These are phyloP conservation scores for Cyclophora albipunctata DNA, from an alignment of 2,888 invertebrate genomes.

Conservation along the genomic window DNA sequence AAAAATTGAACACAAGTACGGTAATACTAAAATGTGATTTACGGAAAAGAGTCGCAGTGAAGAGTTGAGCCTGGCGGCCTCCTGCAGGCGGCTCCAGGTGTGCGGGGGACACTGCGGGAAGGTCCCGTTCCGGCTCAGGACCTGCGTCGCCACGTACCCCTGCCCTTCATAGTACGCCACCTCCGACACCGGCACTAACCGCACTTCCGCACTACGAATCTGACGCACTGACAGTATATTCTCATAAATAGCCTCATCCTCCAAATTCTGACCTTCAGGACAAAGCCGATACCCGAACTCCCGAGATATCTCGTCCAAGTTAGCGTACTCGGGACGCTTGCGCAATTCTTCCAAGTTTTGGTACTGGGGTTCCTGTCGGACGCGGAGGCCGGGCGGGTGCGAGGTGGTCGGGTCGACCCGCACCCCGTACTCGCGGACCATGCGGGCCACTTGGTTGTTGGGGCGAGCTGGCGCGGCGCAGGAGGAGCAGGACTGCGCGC, in stretches of 20 bases:
- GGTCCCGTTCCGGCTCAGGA: slow-evolving; percentile 67
- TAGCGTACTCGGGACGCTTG: slow-evolving; percentile 68
- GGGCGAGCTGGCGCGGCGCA: slow-evolving; percentile 31
- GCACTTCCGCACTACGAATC: slow-evolving; percentile 70
- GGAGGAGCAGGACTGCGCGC: slow-evolving; percentile 48
- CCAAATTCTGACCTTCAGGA: slow-evolving; percentile 70
- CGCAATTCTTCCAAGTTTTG: slow-evolving; percentile 66
- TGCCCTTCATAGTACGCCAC: slow-evolving; percentile 69
- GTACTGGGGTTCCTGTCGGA: slow-evolving; percentile 65
- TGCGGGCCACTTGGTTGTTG: slow-evolving; percentile 51
- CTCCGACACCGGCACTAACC: slow-evolving; percentile 69
- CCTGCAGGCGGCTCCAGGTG: slow-evolving; percentile 66
- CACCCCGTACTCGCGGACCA: slow-evolving; percentile 66
- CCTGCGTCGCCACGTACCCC: slow-evolving; percentile 69
- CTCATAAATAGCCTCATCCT: slow-evolving; percentile 71
- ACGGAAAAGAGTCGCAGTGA: slow-evolving; percentile 59
- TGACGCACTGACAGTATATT: slow-evolving; percentile 70
- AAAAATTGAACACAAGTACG: too few relatives aligned
- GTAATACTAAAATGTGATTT: slow-evolving; percentile 25
- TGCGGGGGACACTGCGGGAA: slow-evolving; percentile 71
- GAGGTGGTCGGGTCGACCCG: slow-evolving; percentile 55
- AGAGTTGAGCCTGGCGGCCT: slow-evolving; percentile 54
- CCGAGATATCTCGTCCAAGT: slow-evolving; percentile 68
- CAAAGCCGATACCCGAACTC: slow-evolving; percentile 70
- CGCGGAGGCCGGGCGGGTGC: slow-evolving; percentile 52